Base-by-base conservation (phyloP, 2,113 vertebrate genomes). In the Lagopus leucura region DNA sequence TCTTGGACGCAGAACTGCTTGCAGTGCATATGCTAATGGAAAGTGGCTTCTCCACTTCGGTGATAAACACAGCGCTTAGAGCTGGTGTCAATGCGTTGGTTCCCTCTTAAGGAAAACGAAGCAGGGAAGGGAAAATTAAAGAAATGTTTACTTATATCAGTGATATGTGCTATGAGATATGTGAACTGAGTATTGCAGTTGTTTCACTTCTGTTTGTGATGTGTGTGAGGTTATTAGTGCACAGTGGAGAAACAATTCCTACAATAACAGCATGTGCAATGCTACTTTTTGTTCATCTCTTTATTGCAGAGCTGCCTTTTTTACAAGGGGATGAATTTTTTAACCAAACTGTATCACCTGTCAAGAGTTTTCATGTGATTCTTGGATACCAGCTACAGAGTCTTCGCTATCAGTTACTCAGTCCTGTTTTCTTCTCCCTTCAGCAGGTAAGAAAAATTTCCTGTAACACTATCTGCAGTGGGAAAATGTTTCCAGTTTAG, bases 401-500 rank as follows among this genome's bases (percentile, higher is more conserved):
- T 83, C 76, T 79, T 63, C 42, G 25, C 30, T 73, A 4, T 86
- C 81, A 89, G 72, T 61, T 87, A 8, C 89, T 89, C 89, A 65
- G 11, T 69, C 75, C 86, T 38, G 34, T 74, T 84, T 88, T 72
- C 90, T 72, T 93, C 89, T 77, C 58, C 73, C 64, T 77, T 77
- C 55, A 85, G 74, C 95, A 97, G 97, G 96, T 97, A 96, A 96
- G 97, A 40, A 42, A 7, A 0, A 55, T 38, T 86, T 90, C 80
- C 67, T 94, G 43, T 42, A 78, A 28, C 10, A 4, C 30, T 66
- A 2, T 42, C 60, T 85, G 36, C 75, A 80, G 10, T 47, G 43
- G 65, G 50, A 64, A 61, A 86, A 63, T 38, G 22, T 70, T 91
- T 73, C 38, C 6, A 2, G 14, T 55, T 72, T 74, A 8, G 89